These are phyloP conservation scores for Austrolebias charrua DNA, from an alignment of 2,797 vertebrate species.

Conservation along the genomic window DNA sequence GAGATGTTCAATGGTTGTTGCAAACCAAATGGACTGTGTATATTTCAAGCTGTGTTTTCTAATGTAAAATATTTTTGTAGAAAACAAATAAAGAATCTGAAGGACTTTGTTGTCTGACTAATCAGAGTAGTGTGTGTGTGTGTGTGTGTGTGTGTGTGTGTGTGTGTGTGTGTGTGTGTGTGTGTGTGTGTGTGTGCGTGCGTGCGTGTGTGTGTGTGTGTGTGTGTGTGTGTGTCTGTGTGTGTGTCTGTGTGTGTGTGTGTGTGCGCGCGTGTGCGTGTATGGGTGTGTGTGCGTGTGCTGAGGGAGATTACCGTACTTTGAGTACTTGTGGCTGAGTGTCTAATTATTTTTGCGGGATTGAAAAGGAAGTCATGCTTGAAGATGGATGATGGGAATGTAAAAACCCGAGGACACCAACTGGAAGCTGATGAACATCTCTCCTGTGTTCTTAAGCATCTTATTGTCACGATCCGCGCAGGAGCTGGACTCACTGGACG, in stretches of 20 bases:
- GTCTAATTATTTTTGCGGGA: conserved; percentile 32
- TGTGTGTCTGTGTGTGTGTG: too few relatives aligned
- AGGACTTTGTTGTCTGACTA: conserved; percentile 20
- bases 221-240: too few relatives aligned
- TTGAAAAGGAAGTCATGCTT: conserved; percentile 23
- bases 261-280: too few relatives aligned
- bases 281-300: too few relatives aligned
- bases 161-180: too few relatives aligned
- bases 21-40: conserved; percentile 64
- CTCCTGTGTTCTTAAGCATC: conserved; percentile 32
- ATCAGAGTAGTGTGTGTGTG: conserved; percentile 7
- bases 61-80: conserved; percentile 85
- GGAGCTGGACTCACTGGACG: too few relatives aligned
- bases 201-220: too few relatives aligned
- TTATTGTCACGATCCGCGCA: too few relatives aligned
- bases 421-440: conserved; percentile 36
- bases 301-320: conserved; percentile 4
- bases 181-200: too few relatives aligned
- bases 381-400: conserved; percentile 43
- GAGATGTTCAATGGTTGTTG: conserved; percentile 62
- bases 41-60: conserved; percentile 81
- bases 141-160: too few relatives aligned
- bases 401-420: conserved; percentile 46
- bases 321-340: conserved; percentile 4
- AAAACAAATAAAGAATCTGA: conserved; percentile 69